These are phyloP conservation scores for Abrostola triplasia DNA, from an alignment of 2,888 invertebrate species.

Conservation along the genomic window DNA sequence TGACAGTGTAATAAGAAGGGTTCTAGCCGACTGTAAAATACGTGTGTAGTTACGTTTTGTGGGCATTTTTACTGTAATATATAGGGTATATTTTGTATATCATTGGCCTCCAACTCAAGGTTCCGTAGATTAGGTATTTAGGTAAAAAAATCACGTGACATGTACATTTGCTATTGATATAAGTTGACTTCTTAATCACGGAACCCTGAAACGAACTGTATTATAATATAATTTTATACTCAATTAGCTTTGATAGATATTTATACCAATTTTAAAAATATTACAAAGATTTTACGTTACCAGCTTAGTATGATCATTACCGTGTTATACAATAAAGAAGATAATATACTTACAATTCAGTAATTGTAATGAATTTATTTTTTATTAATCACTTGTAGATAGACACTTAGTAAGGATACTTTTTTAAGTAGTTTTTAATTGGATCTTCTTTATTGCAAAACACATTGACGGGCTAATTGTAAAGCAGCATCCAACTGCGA, in stretches of 20 bases:
- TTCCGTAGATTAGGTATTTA: slow-evolving; percentile 49
- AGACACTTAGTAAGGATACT: slow-evolving; percentile 1
- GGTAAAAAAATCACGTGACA: too few species aligned
- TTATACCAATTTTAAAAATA: slow-evolving; percentile 59
- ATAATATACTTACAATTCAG: not conserved
- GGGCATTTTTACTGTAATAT: slow-evolving; percentile 40
- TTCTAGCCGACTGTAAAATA: slow-evolving; percentile 10
- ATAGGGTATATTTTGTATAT: slow-evolving; percentile 61
- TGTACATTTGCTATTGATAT: too few species aligned
- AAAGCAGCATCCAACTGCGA: slow-evolving; percentile 59
- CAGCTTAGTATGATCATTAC: slow-evolving; percentile 57
- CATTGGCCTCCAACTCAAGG: slow-evolving; percentile 59
- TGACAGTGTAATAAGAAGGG: slow-evolving; percentile 30
- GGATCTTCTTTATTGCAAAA: slow-evolving; percentile 50
- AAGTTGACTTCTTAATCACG: slow-evolving; percentile 30
- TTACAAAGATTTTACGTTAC: slow-evolving; percentile 67
- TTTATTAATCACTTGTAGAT: slow-evolving; percentile 29
- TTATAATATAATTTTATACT: slow-evolving; percentile 55
- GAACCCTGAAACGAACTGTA: slow-evolving; percentile 53
- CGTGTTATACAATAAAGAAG: slow-evolving; percentile 51
- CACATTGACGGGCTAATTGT: slow-evolving; percentile 61
- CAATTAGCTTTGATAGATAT: slow-evolving; percentile 61
- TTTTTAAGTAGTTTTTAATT: not conserved
- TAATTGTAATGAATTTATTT: slow-evolving; percentile 4
- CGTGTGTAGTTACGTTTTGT: slow-evolving; percentile 29